Conservation (phyloP, 1,140 invertebrate genomes). For the Heterodera schachtii region DNA sequence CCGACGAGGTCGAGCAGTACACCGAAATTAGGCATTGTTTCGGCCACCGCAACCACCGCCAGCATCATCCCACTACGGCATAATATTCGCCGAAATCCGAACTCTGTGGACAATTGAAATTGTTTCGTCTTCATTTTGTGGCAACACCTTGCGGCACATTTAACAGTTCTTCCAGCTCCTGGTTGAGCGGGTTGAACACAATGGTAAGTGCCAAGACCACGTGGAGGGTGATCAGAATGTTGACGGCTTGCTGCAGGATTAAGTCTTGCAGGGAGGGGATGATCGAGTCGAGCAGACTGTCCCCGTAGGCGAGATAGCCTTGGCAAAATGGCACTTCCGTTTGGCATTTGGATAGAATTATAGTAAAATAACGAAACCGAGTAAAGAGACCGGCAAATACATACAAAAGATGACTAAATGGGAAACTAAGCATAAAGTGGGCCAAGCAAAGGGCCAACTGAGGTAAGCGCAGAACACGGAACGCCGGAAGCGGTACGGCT, state of each 20-base stretch:
- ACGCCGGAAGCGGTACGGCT: slow-evolving; percentile 60
- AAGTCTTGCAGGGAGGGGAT: slow-evolving; percentile 61
- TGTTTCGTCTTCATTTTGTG: too few species aligned
- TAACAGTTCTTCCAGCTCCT: slow-evolving; percentile 75
- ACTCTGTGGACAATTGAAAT: slow-evolving; percentile 70
- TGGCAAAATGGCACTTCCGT: background rate
- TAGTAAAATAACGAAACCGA: slow-evolving; percentile 1
- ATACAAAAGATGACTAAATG: slow-evolving; percentile 57
- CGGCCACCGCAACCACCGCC: slow-evolving; percentile 77
- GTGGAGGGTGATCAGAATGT: slow-evolving; percentile 67
- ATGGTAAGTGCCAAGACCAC: slow-evolving; percentile 67
- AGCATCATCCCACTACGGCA: slow-evolving; percentile 76
- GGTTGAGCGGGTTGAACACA: slow-evolving; percentile 68
- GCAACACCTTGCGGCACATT: slow-evolving; percentile 71
- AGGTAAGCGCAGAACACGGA: slow-evolving; percentile 57
- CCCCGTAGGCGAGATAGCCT: slow-evolving; percentile 58
- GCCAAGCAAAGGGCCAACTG: slow-evolving; percentile 37
- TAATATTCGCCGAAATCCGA: slow-evolving; percentile 77
- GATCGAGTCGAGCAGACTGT: slow-evolving; percentile 59
- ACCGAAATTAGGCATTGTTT: slow-evolving; percentile 83
- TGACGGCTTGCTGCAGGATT: slow-evolving; percentile 62
- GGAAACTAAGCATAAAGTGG: slow-evolving; percentile 26
- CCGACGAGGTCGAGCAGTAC: slow-evolving; percentile 78
- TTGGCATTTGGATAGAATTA: background rate
- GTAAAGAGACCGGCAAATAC: slow-evolving; percentile 59